Base-by-base conservation (phyloP, 92 coral and sea anemone genomes). In the Isaurus tuberculatus region DNA sequence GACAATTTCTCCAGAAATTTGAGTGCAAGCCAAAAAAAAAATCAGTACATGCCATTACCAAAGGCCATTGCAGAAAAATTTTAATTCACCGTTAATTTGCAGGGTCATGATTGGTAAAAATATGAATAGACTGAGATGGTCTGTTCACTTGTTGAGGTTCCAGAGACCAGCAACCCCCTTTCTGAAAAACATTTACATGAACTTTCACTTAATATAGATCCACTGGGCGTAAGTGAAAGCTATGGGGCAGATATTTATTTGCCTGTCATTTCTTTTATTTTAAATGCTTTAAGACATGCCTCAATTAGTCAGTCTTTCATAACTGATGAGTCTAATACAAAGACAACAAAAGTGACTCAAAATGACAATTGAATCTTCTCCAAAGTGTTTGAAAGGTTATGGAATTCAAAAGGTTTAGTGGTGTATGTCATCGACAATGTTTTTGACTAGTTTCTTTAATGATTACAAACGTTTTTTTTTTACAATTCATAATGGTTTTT, bases 111-210 rank as follows among this genome's bases (percentile, higher is more conserved):
- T 40, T 70, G 85, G 78, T 68, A 79, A 66, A 74, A 60, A 44
- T 87, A 57, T 82, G 87, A 40, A 40, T 40, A 9, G 44, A 40
- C 44, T 40, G 44, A 9, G 9, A 40, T 40, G 9, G 44, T 40
- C 44, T 11, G 42, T 64, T 33, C 71, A 32, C 70, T 72, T 60
- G 82, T 73, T 53, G 87, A 84, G 79, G 83, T 84, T 84, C 87
- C 84, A 73, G 83, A 84, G 57, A 84, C 87, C 82, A 84, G 87
- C 51, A 84, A 83, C 61, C 81, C 68, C 81, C 81, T 83, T 33
- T 72, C 83, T 44, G 87, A 83, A 25, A 82, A 69, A 48, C 70
- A 53, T 55, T 79, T 79, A 67, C 72, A 13, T 79, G 68, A 79
- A 67, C 84, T 63, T 63, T 40, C 16, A 11, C 84, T 16, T 30